phyloP scores from a whole-genome alignment of 1,140 invertebrate species.

The Oncopodura yosiiana region DNA sequence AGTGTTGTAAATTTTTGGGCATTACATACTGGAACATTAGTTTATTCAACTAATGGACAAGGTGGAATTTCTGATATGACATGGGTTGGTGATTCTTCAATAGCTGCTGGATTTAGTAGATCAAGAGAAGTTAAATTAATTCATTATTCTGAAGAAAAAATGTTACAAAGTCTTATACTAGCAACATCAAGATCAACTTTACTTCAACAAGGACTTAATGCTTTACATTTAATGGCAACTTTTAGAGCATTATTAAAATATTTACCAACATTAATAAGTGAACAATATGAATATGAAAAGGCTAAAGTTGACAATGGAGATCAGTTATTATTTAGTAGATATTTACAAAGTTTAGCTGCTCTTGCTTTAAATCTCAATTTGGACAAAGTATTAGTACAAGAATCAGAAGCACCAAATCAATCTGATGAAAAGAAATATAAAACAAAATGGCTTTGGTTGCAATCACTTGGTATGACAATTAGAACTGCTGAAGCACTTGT shows the following conservation, averaged over 20 bases:
- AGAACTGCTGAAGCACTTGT: conserved; percentile 49
- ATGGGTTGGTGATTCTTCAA: conserved; percentile 45
- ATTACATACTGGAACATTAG: conserved; percentile 48
- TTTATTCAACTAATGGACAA: conserved; percentile 48
- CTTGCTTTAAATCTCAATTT: conserved; percentile 49
- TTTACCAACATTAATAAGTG: conserved; percentile 42
- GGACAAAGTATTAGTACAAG: conserved; percentile 48
- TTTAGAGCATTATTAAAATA: conserved; percentile 46
- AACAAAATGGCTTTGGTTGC: conserved; percentile 50
- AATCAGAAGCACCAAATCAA: conserved; percentile 42
- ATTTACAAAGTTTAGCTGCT: conserved; percentile 50
- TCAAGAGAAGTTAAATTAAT: conserved; percentile 48
- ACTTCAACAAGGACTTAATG: conserved; percentile 46
- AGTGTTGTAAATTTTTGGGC: conserved; percentile 57
- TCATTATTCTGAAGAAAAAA: conserved; percentile 42
- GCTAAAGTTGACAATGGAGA: conserved; percentile 48
- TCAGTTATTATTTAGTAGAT: conserved; percentile 51
- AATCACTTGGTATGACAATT: conserved; percentile 47
- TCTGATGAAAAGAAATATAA: conserved; percentile 2
- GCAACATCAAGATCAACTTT: conserved; percentile 46
- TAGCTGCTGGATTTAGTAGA: conserved; percentile 47
- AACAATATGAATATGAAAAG: conserved; percentile 53
- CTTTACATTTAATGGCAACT: conserved; percentile 49
- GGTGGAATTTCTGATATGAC: conserved; percentile 45
- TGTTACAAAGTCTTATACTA: conserved; percentile 42